These are phyloP conservation scores for Decapterus maruadsi DNA, from an alignment of 2,797 vertebrate species.

Conservation along the genomic window DNA sequence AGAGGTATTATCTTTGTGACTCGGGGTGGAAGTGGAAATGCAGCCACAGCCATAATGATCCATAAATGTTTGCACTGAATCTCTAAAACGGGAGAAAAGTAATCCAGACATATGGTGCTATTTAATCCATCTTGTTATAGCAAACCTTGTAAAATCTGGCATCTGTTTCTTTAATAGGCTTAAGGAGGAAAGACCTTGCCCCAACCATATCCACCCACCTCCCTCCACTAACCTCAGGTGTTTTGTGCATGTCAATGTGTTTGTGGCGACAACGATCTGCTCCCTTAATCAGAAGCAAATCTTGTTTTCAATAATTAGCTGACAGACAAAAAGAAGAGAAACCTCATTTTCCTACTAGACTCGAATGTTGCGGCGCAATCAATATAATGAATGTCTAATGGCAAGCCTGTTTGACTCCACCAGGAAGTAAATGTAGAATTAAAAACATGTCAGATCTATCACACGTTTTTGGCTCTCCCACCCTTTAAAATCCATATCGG, in stretches of 20 bases:
- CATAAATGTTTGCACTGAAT: slow-evolving; percentile 42
- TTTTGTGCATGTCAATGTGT: slow-evolving; percentile 72
- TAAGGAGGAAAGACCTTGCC: slow-evolving; percentile 70
- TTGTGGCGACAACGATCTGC: slow-evolving; percentile 72
- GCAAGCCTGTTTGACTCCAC: slow-evolving; percentile 67
- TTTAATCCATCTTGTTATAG: slow-evolving; percentile 68
- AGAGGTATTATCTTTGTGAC: slow-evolving; percentile 32
- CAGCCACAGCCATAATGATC: slow-evolving; percentile 27
- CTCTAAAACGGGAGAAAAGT: slow-evolving; percentile 43
- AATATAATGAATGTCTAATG: slow-evolving; percentile 82
- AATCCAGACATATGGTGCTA: slow-evolving; percentile 60
- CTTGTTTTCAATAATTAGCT: slow-evolving; percentile 87
- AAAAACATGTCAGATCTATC: slow-evolving; percentile 77
- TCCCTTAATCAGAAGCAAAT: slow-evolving; percentile 84
- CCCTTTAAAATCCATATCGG: slow-evolving; percentile 51
- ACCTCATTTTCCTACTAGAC: slow-evolving; percentile 79
- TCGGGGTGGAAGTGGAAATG: slow-evolving; percentile 18
- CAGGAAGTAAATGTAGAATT: slow-evolving; percentile 75
- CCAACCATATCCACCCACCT: slow-evolving; percentile 52
- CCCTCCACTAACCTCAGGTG: slow-evolving; percentile 73
- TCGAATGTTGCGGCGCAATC: slow-evolving; percentile 62
- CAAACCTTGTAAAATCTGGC: slow-evolving; percentile 68
- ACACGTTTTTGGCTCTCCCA: slow-evolving; percentile 34
- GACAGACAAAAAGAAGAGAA: slow-evolving; percentile 78
- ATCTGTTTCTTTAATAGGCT: slow-evolving; percentile 75